Conservation (phyloP, 2,797 vertebrate genomes). For the Pseudopleuronectes americanus region DNA sequence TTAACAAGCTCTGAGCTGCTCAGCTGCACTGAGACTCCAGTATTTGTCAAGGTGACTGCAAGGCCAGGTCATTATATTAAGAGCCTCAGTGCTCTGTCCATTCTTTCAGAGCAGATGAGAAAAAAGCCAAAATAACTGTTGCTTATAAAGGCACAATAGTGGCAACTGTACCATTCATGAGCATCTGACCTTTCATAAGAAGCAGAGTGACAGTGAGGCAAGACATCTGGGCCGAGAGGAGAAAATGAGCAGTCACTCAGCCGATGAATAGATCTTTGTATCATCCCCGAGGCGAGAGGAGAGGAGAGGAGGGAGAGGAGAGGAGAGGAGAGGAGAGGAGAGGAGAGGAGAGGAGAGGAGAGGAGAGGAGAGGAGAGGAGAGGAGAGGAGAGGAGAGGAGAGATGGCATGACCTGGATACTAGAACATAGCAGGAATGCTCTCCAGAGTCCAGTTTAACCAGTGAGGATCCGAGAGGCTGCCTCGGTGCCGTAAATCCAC, state of each 20-base stretch:
- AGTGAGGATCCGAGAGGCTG: conserved; percentile 64
- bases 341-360: conserved; percentile 14
- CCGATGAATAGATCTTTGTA: conserved; percentile 77
- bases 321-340: background rate
- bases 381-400: background rate
- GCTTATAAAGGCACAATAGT: conserved; percentile 61
- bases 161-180: conserved; percentile 62
- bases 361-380: no score
- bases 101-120: conserved; percentile 58
- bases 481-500: conserved; percentile 69
- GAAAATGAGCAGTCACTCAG: conserved; percentile 74
- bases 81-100: conserved; percentile 36
- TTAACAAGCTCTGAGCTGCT: conserved; percentile 21
- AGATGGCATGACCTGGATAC: conserved; percentile 25
- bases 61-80: conserved; percentile 51
- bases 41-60: conserved; percentile 63
- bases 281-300: conserved; percentile 32
- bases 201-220: conserved; percentile 69
- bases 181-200: conserved; percentile 73
- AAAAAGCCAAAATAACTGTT: conserved; percentile 40
- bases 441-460: conserved; percentile 71
- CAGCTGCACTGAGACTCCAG: conserved; percentile 46
- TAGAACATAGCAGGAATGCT: conserved; percentile 45
- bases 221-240: conserved; percentile 65
- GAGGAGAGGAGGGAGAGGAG: background rate